A percentile compares a stretch with the other conserved stretches of the same genome.
Evolutionary conservation across 2,113 vertebrate species (phyloP).

Genomic region (Aegotheles bennettii): DNA sequence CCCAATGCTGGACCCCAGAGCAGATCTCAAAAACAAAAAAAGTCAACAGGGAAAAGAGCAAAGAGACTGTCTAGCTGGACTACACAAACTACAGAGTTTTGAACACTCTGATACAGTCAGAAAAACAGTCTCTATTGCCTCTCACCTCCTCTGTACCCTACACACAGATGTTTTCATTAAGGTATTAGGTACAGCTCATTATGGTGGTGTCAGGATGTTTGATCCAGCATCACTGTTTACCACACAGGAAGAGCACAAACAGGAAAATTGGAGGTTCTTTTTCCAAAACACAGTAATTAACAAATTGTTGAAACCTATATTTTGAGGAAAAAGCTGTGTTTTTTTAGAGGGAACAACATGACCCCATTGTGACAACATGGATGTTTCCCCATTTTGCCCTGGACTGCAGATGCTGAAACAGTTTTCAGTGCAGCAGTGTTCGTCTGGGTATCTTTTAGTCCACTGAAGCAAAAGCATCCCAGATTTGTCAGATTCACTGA

Average conservation of each 20-base stretch:
- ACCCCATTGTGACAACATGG: neutral
- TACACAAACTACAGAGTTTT: neutral
- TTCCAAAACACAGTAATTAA: neutral
- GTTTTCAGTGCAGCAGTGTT: neutral
- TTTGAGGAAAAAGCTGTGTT: neutral
- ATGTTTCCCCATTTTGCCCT: neutral
- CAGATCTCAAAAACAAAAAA: neutral
- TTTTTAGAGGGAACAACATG: neutral
- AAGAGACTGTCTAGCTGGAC: neutral
- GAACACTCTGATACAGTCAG: neutral
- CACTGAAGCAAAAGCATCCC: neutral
- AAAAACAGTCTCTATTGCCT: neutral
- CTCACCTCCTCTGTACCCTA: neutral
- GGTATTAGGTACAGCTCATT: neutral
- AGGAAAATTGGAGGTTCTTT: neutral
- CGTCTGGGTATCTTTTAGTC: neutral
- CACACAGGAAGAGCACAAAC: neutral
- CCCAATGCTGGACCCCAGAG: neutral
- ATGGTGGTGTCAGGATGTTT: neutral
- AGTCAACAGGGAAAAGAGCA: neutral
- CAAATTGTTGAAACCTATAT: neutral
- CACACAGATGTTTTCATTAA: neutral
- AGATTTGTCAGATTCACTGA: neutral
- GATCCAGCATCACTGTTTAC: neutral
- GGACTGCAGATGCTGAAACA: neutral